Percentiles rank a stretch among this genome's conserved stretches.
Conservation (phyloP, 2,888 invertebrate genomes). For the Tiliacea aurago region DNA sequence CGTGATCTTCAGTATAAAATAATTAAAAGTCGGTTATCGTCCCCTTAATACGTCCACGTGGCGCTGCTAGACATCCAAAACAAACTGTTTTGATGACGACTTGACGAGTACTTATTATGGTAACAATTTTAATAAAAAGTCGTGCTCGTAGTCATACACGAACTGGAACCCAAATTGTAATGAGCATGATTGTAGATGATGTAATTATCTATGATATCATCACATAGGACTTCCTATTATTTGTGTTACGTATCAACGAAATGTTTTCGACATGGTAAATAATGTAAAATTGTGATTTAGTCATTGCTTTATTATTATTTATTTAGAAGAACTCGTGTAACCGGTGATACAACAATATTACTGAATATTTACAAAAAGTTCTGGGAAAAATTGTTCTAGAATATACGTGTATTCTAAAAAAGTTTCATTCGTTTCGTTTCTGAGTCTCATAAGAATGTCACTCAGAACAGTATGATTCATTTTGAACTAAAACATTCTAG, state of each 20-base stretch:
- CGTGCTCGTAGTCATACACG: conserved; percentile 1
- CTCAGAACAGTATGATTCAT: conserved; percentile 45
- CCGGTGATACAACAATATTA: conserved; percentile 45
- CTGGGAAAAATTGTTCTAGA: conserved; percentile 16
- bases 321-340: conserved; percentile 41
- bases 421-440: conserved; percentile 29
- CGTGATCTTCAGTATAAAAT: too few species aligned
- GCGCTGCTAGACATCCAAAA: not conserved
- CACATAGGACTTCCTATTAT: conserved; percentile 45
- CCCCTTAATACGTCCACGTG: not conserved
- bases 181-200: conserved; percentile 19
- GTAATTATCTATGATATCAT: conserved; percentile 60
- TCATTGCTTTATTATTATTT: conserved; percentile 53
- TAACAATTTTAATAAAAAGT: conserved; percentile 36
- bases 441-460: not conserved
- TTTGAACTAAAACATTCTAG: conserved; percentile 14
- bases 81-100: conserved; percentile 6
- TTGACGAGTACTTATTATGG: not conserved
- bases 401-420: conserved; percentile 45
- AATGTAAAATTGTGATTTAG: conserved; percentile 53
- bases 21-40: too few species aligned
- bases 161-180: conserved; percentile 37
- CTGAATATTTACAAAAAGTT: conserved; percentile 47
- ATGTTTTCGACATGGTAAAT: conserved; percentile 46
- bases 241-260: conserved; percentile 44